Base-by-base conservation (phyloP, 2,113 vertebrate genomes). In the Mormoops blainvillei region DNA sequence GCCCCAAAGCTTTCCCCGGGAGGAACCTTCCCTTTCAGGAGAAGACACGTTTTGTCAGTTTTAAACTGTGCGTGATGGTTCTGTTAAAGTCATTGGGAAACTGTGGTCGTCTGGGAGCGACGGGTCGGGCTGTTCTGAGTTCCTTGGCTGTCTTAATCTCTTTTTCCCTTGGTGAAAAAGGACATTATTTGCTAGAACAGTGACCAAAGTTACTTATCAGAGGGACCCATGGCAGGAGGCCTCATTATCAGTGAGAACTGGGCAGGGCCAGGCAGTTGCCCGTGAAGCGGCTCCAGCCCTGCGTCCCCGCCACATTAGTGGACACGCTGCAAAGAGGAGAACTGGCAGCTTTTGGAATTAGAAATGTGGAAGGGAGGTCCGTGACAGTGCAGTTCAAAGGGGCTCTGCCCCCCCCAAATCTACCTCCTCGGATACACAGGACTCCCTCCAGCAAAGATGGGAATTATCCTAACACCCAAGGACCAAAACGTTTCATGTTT, bases 1-100 rank as follows among this genome's bases (percentile, higher is more conserved):
- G 96, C 73, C 94, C 74, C 71, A 58, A 78, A 77, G 80, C 71
- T 67, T 76, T 71, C 88, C 93, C 92, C 8, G 56, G 70, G 94
- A 81, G 97, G 50, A 89, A 50, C 68, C 41, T 89, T 38, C 52
- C 89, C 96, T 93, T 36, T 58, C 70, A 36, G 77, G 61, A 74
- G 54, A 73, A 95, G 80, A 89, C 41, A 1, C 9, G 0, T 38
- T 24, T 70, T 56, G n/a, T 84, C 84, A 68, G 85, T 61, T 67
- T 50, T 38, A 24, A 63, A 31, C 43, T n/a, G 52, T 86, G 73
- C 82, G 50, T 20, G 38, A 56, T 4, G 3, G 1, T 2, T 73
- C 87, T 73, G 84, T 92, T 48, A 10, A 52, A 58, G 95, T 77
- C 52, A 12, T 15, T 45, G 80, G 83, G 68, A 76, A 87, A 61